Base-by-base conservation (phyloP, 2,113 vertebrate genomes). In the Ahaetulla prasina region DNA sequence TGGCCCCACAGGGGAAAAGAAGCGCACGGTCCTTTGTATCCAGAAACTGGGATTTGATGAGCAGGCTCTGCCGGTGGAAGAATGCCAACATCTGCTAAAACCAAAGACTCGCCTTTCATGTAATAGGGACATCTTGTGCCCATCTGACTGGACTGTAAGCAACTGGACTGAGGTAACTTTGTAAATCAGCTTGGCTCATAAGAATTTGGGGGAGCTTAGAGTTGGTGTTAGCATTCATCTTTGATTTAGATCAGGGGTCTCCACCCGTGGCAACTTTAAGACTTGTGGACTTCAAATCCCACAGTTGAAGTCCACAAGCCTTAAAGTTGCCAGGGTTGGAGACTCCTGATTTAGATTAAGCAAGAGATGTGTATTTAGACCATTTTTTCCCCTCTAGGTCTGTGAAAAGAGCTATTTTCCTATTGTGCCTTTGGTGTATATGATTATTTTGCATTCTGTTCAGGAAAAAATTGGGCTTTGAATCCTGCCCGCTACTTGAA, bases 11-110 rank as follows among this genome's bases (percentile, higher is more conserved):
- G 99, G 99, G 7, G 94, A 98, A 92, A 98, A 98, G 94, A 99
- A 98, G 92, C 97, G 99, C n/a, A 98, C 98, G 0, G 99, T 99
- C 7, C 97, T 99, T 53, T 99, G 99, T 89, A 98, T 99, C 92
- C 98, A 98, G 85, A 99, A 98, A 0, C 96, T 98, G 93, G 98
- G 97, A 8, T 97, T 98, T 5, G 99, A 99, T 94, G 99, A 99
- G 93, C 98, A 99, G 89, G 99, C 98, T 0, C 97, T 99, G 91
- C 98, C 98, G 14, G 95, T 97, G 11, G 95, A 95, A 0, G 98
- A 98, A 88, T 99, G 99, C 95, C 98, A 98, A 93, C 98, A 99
- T 85, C 97, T 99, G 50, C 98, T 98, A 43, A 99, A 98, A 96
- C 99, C 99, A 90, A 99, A 99, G 96, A 95, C 98, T 0, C 94